phyloP scores from a whole-genome alignment of 1,140 invertebrate genomes.

The Sarcophaga peregrina region DNA sequence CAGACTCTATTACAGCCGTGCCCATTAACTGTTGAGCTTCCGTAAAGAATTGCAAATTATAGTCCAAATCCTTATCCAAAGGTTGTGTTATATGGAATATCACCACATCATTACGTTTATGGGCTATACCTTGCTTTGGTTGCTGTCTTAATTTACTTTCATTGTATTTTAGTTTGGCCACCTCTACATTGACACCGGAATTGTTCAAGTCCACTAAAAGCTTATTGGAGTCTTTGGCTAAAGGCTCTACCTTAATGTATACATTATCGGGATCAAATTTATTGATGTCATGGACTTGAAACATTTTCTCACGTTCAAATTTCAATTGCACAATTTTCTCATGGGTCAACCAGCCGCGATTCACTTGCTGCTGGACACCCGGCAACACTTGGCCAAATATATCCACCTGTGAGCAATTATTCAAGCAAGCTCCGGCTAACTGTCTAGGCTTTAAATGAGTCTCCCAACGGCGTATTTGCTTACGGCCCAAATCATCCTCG shows the following conservation, averaged over 20 bases:
- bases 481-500: constrained; percentile 55
- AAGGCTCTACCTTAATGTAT: constrained; percentile 55
- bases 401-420: constrained; percentile 46
- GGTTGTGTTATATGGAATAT: constrained; percentile 70
- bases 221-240: constrained; percentile 43
- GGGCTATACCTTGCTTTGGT: constrained; percentile 53
- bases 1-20: constrained; percentile 77
- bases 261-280: constrained; percentile 62
- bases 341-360: constrained; percentile 83
- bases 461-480: constrained; percentile 79
- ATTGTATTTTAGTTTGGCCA: constrained; percentile 57
- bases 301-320: constrained; percentile 69
- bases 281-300: constrained; percentile 63
- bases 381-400: constrained; percentile 69
- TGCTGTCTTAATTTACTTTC: constrained; percentile 56
- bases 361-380: constrained; percentile 69
- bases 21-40: constrained; percentile 72
- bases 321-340: constrained; percentile 84
- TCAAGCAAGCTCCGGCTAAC: constrained; percentile 32
- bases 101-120: constrained; percentile 57
- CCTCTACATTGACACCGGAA: constrained; percentile 58
- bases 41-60: constrained; percentile 55
- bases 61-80: constrained; percentile 50
- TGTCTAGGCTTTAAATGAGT: constrained; percentile 75
- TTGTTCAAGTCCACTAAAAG: constrained; percentile 46